A percentile compares a stretch with the other conserved stretches of the same genome.
Evolutionary conservation across 2,888 invertebrate species (phyloP).

Genomic region (Dichetophora obliterata): DNA sequence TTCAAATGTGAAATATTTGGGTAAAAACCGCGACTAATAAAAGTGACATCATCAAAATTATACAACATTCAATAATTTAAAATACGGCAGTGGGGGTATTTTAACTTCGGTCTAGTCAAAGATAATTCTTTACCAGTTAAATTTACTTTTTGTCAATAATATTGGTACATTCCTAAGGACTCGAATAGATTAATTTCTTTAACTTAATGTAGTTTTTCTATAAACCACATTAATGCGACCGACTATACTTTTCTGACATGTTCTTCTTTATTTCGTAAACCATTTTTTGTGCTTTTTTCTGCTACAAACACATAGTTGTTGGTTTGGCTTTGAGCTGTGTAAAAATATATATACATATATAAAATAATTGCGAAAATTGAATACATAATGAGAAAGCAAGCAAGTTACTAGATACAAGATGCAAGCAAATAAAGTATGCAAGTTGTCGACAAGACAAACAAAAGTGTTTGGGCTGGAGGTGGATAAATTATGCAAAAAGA

Average conservation of each 20-base stretch:
- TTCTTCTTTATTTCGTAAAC: neutral
- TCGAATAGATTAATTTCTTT: too few relatives aligned
- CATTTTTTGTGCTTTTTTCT: slow-evolving; percentile 31
- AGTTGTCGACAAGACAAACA: neutral
- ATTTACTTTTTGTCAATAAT: too few relatives aligned
- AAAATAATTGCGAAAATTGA: slow-evolving; percentile 35
- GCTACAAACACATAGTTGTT: neutral
- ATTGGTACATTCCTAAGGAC: too few relatives aligned
- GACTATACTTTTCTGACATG: slow-evolving; percentile 9
- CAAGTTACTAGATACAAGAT: slow-evolving; percentile 20
- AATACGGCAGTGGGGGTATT: too few relatives aligned
- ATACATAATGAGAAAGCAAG: slow-evolving; percentile 35
- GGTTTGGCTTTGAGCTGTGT: neutral
- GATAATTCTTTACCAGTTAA: too few relatives aligned
- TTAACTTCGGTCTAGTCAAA: too few relatives aligned
- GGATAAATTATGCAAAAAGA: slow-evolving; percentile 35
- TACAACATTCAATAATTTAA: too few relatives aligned
- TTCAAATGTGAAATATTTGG: too few relatives aligned
- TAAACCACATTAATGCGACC: neutral
- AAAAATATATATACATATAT: slow-evolving; percentile 1
- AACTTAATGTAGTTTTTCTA: too few relatives aligned
- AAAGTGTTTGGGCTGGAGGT: neutral
- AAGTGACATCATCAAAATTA: too few relatives aligned
- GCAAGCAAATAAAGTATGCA: neutral
- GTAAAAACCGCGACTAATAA: too few relatives aligned